A percentile compares a stretch with the other conserved stretches of the same genome.
Evolutionary conservation across 2,888 invertebrate genomes (phyloP).

Genomic region (Megamerina dolium): DNA sequence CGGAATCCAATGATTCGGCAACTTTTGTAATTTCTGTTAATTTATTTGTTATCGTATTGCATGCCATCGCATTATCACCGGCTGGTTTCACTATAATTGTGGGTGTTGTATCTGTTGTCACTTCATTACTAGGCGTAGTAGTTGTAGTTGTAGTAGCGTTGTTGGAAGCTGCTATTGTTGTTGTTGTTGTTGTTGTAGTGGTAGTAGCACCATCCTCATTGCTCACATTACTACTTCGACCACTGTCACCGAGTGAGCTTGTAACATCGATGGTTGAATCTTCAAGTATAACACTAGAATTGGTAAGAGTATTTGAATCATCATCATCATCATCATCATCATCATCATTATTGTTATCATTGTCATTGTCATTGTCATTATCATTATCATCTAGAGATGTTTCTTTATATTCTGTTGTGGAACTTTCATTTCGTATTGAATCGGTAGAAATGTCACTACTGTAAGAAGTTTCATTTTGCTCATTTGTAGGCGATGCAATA

Average conservation of each 20-base stretch:
- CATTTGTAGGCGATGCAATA: too few relatives aligned
- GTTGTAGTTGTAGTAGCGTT: conserved; percentile 3
- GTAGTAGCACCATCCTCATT: conserved; percentile 6
- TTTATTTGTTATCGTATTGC: conserved; percentile 62
- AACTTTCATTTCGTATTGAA: background rate
- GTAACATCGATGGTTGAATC: conserved; percentile 31
- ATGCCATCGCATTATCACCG: conserved; percentile 56
- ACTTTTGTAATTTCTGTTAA: conserved; percentile 60
- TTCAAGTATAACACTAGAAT: conserved; percentile 38
- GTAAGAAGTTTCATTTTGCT: background rate
- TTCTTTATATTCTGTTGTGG: background rate
- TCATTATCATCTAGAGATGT: conserved; percentile 9
- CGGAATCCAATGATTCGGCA: conserved; percentile 62
- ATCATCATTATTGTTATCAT: conserved; percentile 24
- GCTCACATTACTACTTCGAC: conserved; percentile 29
- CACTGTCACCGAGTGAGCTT: conserved; percentile 24
- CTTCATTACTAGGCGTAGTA: background rate
- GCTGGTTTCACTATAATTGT: conserved; percentile 39
- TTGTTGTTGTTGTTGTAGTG: conserved; percentile 24
- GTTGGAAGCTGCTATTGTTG: conserved; percentile 36
- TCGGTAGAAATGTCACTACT: background rate
- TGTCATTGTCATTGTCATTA: conserved; percentile 27
- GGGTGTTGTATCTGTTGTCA: conserved; percentile 2
- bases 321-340: too few relatives aligned
- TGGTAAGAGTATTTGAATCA: conserved; percentile 8